Conservation (phyloP, 2,888 invertebrate species). For the Leucoma salicis region DNA sequence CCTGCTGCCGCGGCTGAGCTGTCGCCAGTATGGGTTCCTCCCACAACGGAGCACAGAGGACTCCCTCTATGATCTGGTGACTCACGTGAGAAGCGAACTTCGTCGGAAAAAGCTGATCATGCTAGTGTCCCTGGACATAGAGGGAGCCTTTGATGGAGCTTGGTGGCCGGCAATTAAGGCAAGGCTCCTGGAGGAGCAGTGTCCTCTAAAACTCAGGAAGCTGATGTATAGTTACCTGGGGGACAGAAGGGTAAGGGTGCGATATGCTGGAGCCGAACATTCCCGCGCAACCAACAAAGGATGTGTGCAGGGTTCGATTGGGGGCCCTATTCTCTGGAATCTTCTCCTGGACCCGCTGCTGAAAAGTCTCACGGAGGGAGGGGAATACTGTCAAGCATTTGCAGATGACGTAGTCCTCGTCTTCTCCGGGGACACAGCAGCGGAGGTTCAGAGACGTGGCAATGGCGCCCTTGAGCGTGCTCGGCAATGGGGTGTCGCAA, state of each 20-base stretch:
- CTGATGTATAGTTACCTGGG: neutral
- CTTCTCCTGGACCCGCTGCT: neutral
- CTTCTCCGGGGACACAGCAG: neutral
- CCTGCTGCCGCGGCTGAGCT: neutral
- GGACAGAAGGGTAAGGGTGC: neutral
- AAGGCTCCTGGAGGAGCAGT: neutral
- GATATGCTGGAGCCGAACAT: neutral
- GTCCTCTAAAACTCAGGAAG: neutral
- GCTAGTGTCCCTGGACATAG: constrained; percentile 13
- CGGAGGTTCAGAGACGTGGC: constrained; percentile 13
- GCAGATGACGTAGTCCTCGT: neutral
- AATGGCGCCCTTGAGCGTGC: constrained; percentile 7
- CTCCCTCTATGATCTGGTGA: constrained; percentile 5
- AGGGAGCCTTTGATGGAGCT: constrained; percentile 21
- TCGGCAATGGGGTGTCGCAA: constrained; percentile 8
- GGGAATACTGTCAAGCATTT: neutral
- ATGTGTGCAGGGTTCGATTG: neutral
- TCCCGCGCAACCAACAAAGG: neutral
- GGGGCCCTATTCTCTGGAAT: neutral
- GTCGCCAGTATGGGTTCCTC: constrained; percentile 17
- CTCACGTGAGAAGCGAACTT: neutral
- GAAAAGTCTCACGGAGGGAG: neutral
- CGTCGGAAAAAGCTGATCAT: neutral
- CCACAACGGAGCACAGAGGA: constrained; percentile 17
- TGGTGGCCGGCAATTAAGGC: constrained; percentile 21